Base-by-base conservation (phyloP, 2,113 vertebrate species). In the Laterallus jamaicensis region DNA sequence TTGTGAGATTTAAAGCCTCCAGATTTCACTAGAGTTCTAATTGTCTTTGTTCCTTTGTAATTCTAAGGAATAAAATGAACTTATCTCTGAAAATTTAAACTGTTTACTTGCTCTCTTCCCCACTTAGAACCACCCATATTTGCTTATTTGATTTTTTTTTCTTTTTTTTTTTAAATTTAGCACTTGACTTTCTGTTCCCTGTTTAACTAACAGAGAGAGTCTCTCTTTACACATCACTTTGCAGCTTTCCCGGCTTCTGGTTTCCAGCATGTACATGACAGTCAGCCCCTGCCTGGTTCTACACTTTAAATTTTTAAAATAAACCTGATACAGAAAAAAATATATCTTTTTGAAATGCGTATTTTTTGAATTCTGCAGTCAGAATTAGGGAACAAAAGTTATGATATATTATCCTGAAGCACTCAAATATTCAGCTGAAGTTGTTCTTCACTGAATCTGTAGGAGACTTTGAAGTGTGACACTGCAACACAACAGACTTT, bases 401-500 rank as follows among this genome's bases (percentile, higher is more conserved):
- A n/a, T 21, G 32, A 35, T 62, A 26, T 64, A 32, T 26, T 71
- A 11, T 60, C 20, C 68, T 56, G 40, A 86, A 88, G 14, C 35
- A 90, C 11, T 67, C 28, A 55, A 80, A 52, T 88, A 82, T 71
- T 84, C 49, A 76, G 44, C 31, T 91, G 47, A n/a, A 75, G 70
- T 21, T 71, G 40, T 19, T 82, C 56, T 83, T 91, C 62, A 71
- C 39, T 14, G 52, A 79, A 74, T 89, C 35, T 76, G 11, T 69
- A 52, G 40, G 64, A 96, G 69, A 60, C 76, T 91, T 94, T 82
- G 90, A 87, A 86, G 71, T 29, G 70, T 79, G 77, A n/a, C 78
- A 85, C 89, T 96, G 77, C 88, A 92, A 95, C 83, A 87, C 37
- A 83, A 25, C 32, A 88, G 67, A 95, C 93, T 96, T 97, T 82